phyloP scores from a whole-genome alignment of 2,113 vertebrate species.

The Naja naja region DNA sequence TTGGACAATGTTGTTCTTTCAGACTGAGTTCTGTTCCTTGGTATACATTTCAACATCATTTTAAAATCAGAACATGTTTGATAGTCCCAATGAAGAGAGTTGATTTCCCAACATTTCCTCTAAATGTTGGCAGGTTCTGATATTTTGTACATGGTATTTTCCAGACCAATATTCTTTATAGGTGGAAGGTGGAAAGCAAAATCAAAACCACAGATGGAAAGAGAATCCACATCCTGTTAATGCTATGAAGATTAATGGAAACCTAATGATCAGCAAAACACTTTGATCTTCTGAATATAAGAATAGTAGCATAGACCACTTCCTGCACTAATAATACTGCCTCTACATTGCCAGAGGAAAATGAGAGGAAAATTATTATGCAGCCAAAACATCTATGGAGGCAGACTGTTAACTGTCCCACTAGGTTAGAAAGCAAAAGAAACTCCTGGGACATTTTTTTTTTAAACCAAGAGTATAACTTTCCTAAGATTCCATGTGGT shows the following conservation, averaged over 20 bases:
- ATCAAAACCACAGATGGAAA: background rate
- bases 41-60: background rate
- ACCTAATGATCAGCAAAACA: background rate
- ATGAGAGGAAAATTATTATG: background rate
- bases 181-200: background rate
- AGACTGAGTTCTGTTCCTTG: background rate
- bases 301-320: background rate
- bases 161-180: background rate
- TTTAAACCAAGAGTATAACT: too few relatives aligned
- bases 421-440: too few relatives aligned
- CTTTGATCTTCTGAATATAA: background rate
- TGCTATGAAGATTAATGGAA: background rate
- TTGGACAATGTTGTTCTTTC: background rate
- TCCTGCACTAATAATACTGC: background rate
- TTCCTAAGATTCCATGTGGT: too few relatives aligned
- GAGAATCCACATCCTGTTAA: background rate
- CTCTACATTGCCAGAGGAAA: background rate
- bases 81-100: slow-evolving; percentile 6
- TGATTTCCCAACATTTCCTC: slow-evolving; percentile 26
- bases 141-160: background rate
- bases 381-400: background rate
- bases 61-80: slow-evolving; percentile 28
- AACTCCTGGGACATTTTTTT: too few relatives aligned
- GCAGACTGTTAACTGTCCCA: background rate
- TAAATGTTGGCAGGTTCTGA: background rate